Base-by-base conservation (phyloP, 2,888 invertebrate species). In the Hybos culiciformis region DNA sequence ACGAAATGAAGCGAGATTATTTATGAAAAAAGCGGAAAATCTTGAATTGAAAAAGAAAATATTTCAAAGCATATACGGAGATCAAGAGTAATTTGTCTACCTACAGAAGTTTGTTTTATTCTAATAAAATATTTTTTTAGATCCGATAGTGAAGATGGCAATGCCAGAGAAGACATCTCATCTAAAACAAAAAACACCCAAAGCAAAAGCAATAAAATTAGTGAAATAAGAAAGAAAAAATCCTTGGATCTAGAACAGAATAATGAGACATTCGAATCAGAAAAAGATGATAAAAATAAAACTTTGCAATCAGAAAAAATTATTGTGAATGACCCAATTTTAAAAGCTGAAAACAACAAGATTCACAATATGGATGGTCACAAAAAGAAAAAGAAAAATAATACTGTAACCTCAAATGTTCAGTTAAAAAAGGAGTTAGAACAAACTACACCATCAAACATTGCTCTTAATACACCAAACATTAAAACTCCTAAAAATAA, bases 1-100 rank as follows among this genome's bases (percentile, higher is more conserved):
- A 67, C 71, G 72, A 48, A 78, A 79, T 43, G 94, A 96, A 47
- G 74, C 81, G 11, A 75, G 77, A 46, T 75, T 78, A 0, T 97
- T 81, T 66, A 65, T 72, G 50, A 74, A 76, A 53, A 90, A 84
- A 61, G 80, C 81, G 0, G 70, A 72, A 21, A 85, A 92, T 62
- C 63, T 73, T 14, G 66, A 68, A 1, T 73, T 88, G 29, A 94
- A 93, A 64, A 76, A 71, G 54, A 85, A 81, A 64, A 70, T 90
- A 51, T 70, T 91, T 47, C 76, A 77, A 5, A 90, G 90, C 58
- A 68, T 92, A 23, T 92, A 80, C 63, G 67, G 61, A 51, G 59
- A 60, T 62, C 60, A 54, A 54, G 62, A 55, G 24, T 26, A 39
- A 18, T 34, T 7, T 23, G n/a, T 12, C 15, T 24, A 24, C 12